Percentiles rank a stretch among this genome's conserved stretches.
Conservation (phyloP, 2,113 vertebrate genomes). For the Pristiophorus japonicus region DNA sequence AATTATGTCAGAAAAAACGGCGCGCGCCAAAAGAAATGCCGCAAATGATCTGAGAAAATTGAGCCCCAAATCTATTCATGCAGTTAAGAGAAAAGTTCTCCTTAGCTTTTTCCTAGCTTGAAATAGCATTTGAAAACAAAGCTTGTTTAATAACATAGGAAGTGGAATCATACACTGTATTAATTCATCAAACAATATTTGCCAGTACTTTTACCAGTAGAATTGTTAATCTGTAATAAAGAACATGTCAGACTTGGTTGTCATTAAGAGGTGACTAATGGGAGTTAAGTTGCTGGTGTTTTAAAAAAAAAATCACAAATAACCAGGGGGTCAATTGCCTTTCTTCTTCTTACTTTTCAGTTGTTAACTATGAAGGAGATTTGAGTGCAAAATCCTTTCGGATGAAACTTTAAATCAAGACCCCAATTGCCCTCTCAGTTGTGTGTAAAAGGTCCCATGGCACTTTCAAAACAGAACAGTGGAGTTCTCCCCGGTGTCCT, state of each 20-base stretch:
- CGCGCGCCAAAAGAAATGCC: too few relatives aligned
- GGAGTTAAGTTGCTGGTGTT: not conserved
- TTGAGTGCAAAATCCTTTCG: not conserved
- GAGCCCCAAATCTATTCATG: not conserved
- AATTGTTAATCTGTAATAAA: not conserved
- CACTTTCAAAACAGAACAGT: not conserved
- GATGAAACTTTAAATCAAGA: not conserved
- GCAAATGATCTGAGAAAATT: too few relatives aligned
- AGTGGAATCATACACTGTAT: not conserved
- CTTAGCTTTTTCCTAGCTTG: not conserved
- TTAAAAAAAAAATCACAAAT: not conserved
- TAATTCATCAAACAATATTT: not conserved
- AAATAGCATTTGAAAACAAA: not conserved
- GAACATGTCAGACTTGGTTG: not conserved
- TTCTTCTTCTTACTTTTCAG: not conserved
- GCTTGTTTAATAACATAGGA: not conserved
- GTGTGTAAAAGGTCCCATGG: not conserved
- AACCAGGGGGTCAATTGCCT: not conserved
- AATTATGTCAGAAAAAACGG: too few relatives aligned
- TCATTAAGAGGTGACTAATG: not conserved
- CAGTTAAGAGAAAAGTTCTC: not conserved
- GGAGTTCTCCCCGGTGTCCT: too few relatives aligned
- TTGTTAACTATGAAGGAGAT: not conserved
- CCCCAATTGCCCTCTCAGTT: not conserved
- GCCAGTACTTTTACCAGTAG: not conserved